Conservation (phyloP, 2,113 vertebrate genomes). For the Chaenogobius annularis region DNA sequence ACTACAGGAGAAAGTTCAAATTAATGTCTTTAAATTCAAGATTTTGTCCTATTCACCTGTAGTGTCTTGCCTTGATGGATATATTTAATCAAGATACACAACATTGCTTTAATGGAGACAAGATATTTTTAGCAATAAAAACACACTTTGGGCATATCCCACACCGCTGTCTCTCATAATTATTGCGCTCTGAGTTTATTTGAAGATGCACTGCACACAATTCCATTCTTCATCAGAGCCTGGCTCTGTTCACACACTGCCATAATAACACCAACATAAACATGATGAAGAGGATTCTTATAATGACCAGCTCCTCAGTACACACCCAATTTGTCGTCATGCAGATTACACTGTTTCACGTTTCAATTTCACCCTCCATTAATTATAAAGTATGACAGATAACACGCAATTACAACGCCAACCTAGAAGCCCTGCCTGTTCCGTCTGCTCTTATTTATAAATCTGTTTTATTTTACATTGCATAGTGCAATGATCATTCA, state of each 20-base stretch:
- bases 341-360: constrained; percentile 38
- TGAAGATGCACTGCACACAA: neutral
- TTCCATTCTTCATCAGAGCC: neutral
- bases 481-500: no score
- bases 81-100: no score
- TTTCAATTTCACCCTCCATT: constrained; percentile 69
- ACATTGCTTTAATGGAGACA: no score
- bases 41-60: no score
- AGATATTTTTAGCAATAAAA: no score
- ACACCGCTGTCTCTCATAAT: constrained; percentile 7
- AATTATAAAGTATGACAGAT: constrained; percentile 53
- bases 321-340: neutral
- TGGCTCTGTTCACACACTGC: neutral
- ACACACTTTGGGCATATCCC: no score
- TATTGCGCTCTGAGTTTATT: neutral
- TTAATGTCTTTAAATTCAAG: no score
- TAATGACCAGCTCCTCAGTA: no score
- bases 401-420: neutral
- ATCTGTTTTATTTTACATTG: neutral
- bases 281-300: constrained; percentile 53
- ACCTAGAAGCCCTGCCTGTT: neutral
- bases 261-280: constrained; percentile 29
- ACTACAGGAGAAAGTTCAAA: no score
- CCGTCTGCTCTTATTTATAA: neutral
- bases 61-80: no score